phyloP scores from a whole-genome alignment of 2,888 invertebrate genomes.

The Candidula unifasciata region DNA sequence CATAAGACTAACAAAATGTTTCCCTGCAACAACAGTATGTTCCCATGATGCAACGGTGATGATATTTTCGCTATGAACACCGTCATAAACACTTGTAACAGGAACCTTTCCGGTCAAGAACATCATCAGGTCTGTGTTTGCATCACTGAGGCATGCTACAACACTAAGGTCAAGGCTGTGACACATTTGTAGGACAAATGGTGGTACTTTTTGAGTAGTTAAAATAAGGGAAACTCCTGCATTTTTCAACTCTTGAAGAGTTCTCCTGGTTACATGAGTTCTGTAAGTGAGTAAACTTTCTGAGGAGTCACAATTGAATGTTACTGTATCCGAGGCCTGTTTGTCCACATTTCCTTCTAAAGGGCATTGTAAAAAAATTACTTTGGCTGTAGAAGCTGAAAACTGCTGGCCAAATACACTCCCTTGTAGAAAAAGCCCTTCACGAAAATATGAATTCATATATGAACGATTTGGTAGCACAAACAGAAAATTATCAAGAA shows the following conservation, averaged over 20 bases:
- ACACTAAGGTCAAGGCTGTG: constrained; percentile 57
- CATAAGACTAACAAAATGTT: constrained; percentile 38
- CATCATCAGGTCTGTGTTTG: constrained; percentile 58
- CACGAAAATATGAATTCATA: constrained; percentile 51
- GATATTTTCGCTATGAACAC: constrained; percentile 22
- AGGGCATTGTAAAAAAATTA: constrained; percentile 48
- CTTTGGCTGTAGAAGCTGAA: constrained; percentile 14
- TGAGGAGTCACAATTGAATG: constrained; percentile 7
- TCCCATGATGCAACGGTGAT: constrained; percentile 13
- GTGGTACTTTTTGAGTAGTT: constrained; percentile 58
- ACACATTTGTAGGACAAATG: constrained; percentile 59
- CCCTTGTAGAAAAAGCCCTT: constrained; percentile 53
- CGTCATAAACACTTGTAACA: constrained; percentile 41
- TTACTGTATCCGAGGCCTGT: constrained; percentile 19
- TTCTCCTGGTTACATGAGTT: constrained; percentile 12
- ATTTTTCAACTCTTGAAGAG: constrained; percentile 41
- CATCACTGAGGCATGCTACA: constrained; percentile 57
- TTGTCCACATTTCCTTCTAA: constrained; percentile 35
- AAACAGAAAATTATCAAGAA: constrained; percentile 24
- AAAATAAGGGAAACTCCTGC: constrained; percentile 55
- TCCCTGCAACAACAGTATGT: constrained; percentile 28
- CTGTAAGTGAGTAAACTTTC: constrained; percentile 45
- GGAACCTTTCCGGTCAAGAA: constrained; percentile 41
- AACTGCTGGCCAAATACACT: constrained; percentile 24
- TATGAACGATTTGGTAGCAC: constrained; percentile 55